Evolutionary conservation across 1,140 invertebrate genomes (phyloP).

Genomic region (Sarcophaga peregrina): DNA sequence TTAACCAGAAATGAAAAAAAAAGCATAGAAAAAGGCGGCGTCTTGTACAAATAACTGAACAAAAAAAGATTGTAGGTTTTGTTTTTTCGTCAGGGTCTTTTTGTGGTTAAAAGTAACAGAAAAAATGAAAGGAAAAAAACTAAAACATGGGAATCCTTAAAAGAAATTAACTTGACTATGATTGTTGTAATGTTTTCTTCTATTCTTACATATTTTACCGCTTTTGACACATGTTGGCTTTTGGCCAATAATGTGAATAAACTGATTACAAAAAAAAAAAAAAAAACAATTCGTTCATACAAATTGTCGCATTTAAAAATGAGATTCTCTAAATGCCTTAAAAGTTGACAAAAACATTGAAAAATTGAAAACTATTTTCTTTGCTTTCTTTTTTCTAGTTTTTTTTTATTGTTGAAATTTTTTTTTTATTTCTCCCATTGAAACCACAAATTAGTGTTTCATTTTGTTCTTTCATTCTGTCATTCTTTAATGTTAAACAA

Average conservation of each 20-base stretch:
- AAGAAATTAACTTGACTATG: conserved; percentile 32
- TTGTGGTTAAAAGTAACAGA: background rate
- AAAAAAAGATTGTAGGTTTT: background rate
- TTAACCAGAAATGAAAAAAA: background rate
- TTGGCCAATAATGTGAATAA: conserved; percentile 17
- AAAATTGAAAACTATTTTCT: background rate
- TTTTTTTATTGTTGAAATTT: background rate
- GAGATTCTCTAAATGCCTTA: conserved; percentile 32
- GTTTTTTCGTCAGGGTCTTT: background rate
- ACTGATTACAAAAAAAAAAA: background rate
- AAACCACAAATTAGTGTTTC: background rate
- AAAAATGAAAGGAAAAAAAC: conserved; percentile 5
- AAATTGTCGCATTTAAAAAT: conserved; percentile 34
- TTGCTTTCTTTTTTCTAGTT: background rate
- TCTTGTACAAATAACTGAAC: background rate
- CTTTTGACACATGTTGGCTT: conserved; percentile 31
- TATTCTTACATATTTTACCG: background rate
- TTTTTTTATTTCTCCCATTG: background rate
- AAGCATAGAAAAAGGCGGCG: background rate
- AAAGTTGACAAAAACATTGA: conserved; percentile 1
- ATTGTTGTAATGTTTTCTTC: conserved; percentile 10
- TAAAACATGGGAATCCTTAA: too few relatives aligned
- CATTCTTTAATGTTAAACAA: background rate
- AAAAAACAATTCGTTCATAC: background rate
- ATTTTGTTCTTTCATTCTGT: too few relatives aligned